Conservation (phyloP, 2,113 vertebrate species). For the Eupsittula cactorum region DNA sequence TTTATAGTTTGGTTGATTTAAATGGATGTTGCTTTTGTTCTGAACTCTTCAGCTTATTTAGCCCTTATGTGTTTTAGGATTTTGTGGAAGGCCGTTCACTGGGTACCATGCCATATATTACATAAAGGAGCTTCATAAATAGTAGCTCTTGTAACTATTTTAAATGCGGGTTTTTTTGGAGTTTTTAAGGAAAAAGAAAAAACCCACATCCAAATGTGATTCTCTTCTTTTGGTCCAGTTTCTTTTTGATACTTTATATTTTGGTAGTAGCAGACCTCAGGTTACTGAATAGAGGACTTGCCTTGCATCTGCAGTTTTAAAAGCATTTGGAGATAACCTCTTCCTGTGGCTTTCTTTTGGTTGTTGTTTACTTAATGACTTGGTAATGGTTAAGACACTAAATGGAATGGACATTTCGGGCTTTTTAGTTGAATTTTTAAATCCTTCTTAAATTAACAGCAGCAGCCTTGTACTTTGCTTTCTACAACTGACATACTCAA, state of each 20-base stretch:
- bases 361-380: not conserved
- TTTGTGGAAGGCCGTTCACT: constrained; percentile 65
- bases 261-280: not conserved
- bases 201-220: not conserved
- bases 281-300: not conserved
- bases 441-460: not conserved
- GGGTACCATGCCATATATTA: constrained; percentile 75
- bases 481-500: not conserved
- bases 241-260: not conserved
- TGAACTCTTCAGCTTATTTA: constrained; percentile 70
- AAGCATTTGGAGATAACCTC: not conserved
- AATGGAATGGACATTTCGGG: not conserved
- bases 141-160: not conserved
- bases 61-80: constrained; percentile 69
- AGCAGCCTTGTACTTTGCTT: not conserved
- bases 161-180: not conserved
- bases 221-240: not conserved
- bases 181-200: not conserved
- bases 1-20: constrained; percentile 35
- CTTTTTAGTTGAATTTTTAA: not conserved
- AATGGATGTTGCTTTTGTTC: constrained; percentile 67
- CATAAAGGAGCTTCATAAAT: constrained; percentile 53
- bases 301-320: not conserved
- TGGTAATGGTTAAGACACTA: not conserved
- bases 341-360: not conserved